Conservation (phyloP, 2,113 vertebrate genomes). For the Pseudorhombus dupliciocellatus region DNA sequence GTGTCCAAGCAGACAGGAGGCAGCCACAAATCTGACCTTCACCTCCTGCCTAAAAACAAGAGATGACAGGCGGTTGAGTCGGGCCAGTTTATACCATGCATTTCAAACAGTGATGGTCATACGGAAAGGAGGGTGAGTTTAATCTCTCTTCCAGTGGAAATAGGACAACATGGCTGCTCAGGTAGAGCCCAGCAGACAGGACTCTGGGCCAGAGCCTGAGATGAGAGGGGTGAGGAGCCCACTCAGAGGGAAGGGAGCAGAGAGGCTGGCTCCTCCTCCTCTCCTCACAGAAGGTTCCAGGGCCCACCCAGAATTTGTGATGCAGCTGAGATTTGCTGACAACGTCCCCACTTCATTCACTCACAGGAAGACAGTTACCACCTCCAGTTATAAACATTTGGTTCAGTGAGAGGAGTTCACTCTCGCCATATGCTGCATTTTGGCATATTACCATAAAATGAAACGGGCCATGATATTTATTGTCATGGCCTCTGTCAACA, state of each 20-base stretch:
- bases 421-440: not conserved
- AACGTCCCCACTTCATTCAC: not conserved
- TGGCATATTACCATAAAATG: not conserved
- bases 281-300: not conserved
- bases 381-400: too few relatives aligned
- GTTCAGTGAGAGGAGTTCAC: not conserved
- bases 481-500: not conserved
- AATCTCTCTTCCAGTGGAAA: not conserved
- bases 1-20: slow-evolving; percentile 15
- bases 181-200: not conserved
- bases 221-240: not conserved
- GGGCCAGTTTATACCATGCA: not conserved
- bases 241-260: not conserved
- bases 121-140: not conserved
- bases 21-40: slow-evolving; percentile 31
- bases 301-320: not conserved
- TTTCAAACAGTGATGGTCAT: not conserved
- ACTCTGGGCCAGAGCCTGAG: too few relatives aligned
- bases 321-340: not conserved
- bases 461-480: too few relatives aligned
- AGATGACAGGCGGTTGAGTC: slow-evolving; percentile 4
- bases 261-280: not conserved
- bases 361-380: too few relatives aligned
- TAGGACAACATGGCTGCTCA: not conserved
- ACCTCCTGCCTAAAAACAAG: slow-evolving; percentile 29